These are phyloP conservation scores for Zoanthus sansibaricus DNA, from an alignment of 92 coral and sea anemone species.

Conservation along the genomic window DNA sequence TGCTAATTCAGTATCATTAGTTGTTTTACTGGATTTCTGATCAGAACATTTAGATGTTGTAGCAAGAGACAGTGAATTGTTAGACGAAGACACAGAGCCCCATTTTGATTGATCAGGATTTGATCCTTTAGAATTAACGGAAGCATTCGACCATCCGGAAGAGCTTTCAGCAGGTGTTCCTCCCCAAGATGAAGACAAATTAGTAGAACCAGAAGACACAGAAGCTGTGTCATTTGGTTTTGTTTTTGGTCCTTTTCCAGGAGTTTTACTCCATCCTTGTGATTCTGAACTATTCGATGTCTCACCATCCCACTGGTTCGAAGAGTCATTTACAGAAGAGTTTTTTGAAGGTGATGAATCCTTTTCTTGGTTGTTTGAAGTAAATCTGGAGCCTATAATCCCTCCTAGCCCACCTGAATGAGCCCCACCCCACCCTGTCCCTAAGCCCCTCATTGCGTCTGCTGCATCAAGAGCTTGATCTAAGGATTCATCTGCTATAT, in stretches of 20 bases:
- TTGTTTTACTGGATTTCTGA: slow-evolving; percentile 19
- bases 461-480: slow-evolving; percentile 91
- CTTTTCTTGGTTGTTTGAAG: slow-evolving; percentile 53
- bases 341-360: slow-evolving; percentile 50
- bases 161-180: slow-evolving; percentile 90
- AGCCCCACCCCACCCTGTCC: slow-evolving; percentile 84
- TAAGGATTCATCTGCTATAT: slow-evolving; percentile 77
- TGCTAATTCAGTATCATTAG: slow-evolving; percentile 54
- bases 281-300: slow-evolving; percentile 35
- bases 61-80: neutral
- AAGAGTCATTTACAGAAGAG: slow-evolving; percentile 51
- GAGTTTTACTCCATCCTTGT: slow-evolving; percentile 90
- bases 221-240: slow-evolving; percentile 55
- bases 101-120: slow-evolving; percentile 38
- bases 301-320: slow-evolving; percentile 50
- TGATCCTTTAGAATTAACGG: slow-evolving; percentile 48
- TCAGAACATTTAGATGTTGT: slow-evolving; percentile 17
- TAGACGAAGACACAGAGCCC: slow-evolving; percentile 47
- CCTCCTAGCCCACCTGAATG: slow-evolving; percentile 91
- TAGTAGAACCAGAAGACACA: slow-evolving; percentile 35
- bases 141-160: slow-evolving; percentile 76
- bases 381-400: slow-evolving; percentile 73
- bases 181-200: slow-evolving; percentile 79
- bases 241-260: slow-evolving; percentile 87
- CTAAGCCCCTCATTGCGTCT: slow-evolving; percentile 72